phyloP scores from a whole-genome alignment of 2,113 vertebrate genomes.

The Chloroceryle aenea region DNA sequence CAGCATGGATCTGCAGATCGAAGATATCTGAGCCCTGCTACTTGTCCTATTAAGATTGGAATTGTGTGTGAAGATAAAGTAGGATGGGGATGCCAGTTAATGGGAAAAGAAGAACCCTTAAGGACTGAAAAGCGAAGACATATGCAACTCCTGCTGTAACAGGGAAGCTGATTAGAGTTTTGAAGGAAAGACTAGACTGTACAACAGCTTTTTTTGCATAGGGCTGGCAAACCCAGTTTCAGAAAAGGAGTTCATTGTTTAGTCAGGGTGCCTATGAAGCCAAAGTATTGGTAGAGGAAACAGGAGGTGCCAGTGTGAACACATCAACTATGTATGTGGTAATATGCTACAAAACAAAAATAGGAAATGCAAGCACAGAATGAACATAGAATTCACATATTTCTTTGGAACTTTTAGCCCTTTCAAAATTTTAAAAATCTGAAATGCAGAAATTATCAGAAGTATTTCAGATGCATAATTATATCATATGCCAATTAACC shows the following conservation, averaged over 20 bases:
- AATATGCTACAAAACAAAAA: not conserved
- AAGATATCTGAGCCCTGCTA: not conserved
- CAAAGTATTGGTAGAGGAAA: not conserved
- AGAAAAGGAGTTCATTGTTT: not conserved
- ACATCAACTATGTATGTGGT: not conserved
- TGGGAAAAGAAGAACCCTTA: not conserved
- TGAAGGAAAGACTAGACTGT: not conserved
- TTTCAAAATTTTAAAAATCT: not conserved
- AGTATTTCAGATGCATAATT: not conserved
- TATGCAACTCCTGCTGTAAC: not conserved
- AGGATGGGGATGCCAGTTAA: not conserved
- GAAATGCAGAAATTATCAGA: not conserved
- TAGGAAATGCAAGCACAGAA: not conserved
- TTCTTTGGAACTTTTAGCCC: not conserved
- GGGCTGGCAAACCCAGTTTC: not conserved
- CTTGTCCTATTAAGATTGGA: not conserved
- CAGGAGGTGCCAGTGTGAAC: not conserved
- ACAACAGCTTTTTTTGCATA: not conserved
- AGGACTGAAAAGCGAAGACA: not conserved
- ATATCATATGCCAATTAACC: not conserved
- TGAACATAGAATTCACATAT: not conserved
- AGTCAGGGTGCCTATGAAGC: not conserved
- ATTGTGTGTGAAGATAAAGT: not conserved
- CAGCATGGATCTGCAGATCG: not conserved
- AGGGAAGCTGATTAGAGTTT: not conserved